These are phyloP conservation scores for Chloroceryle amazona DNA, from an alignment of 2,797 vertebrate genomes.

Conservation along the genomic window DNA sequence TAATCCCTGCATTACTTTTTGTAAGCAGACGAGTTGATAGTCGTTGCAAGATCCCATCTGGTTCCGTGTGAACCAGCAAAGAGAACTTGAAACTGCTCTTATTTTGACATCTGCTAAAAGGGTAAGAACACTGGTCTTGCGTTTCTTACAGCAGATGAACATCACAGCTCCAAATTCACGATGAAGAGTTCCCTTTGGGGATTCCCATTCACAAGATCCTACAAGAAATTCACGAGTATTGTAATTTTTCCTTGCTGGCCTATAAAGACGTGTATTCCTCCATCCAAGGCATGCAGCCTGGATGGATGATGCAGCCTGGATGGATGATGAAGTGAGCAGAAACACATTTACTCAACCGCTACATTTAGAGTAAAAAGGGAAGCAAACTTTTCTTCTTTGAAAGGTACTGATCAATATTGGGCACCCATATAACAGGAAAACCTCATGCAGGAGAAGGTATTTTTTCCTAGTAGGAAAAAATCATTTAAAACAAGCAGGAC, in stretches of 20 bases:
- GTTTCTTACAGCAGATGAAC: slow-evolving; percentile 18
- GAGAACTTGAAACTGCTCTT: background rate
- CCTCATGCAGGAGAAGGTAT: background rate
- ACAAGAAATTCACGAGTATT: slow-evolving; percentile 37
- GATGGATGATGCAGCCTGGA: background rate
- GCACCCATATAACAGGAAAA: slow-evolving; percentile 46
- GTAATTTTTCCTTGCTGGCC: slow-evolving; percentile 46
- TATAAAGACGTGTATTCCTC: background rate
- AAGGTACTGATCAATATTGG: slow-evolving; percentile 8
- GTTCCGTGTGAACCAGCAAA: background rate
- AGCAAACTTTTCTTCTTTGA: slow-evolving; percentile 18
- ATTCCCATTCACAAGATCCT: background rate
- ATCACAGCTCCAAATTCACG: slow-evolving; percentile 9
- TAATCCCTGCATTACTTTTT: background rate
- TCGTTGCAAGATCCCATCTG: background rate
- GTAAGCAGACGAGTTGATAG: background rate
- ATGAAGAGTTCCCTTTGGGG: slow-evolving; percentile 28
- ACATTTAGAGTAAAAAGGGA: slow-evolving; percentile 20
- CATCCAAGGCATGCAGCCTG: background rate
- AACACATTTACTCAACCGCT: slow-evolving; percentile 5
- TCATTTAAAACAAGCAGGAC: background rate
- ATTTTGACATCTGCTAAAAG: background rate
- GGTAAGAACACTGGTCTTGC: background rate
- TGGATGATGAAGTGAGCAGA: background rate
- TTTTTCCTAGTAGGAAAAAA: background rate